phyloP scores from a whole-genome alignment of 2,797 vertebrate genomes.

The Neosalanx taihuensis region DNA sequence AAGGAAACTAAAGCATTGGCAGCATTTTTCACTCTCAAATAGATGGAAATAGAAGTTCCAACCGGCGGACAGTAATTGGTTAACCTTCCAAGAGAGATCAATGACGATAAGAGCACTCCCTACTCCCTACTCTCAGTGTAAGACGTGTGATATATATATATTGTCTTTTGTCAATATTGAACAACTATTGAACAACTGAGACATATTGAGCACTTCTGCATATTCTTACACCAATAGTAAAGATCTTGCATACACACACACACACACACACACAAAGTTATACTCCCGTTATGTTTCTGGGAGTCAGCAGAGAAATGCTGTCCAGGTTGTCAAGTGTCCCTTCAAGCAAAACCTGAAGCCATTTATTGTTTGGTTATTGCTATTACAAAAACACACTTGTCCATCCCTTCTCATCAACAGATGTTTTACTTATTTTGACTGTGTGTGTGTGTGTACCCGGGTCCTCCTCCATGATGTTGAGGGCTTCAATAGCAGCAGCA shows the following conservation, averaged over 20 bases:
- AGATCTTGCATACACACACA: background rate
- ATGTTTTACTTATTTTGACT: background rate
- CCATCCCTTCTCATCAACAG: background rate
- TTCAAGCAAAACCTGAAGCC: constrained; percentile 16
- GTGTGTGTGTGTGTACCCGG: constrained; percentile 75
- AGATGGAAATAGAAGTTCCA: background rate
- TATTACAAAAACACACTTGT: constrained; percentile 4
- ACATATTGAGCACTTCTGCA: too few species aligned
- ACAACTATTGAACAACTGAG: too few species aligned
- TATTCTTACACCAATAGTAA: background rate
- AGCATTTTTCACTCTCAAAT: background rate
- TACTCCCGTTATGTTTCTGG: background rate
- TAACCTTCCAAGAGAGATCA: constrained; percentile 22
- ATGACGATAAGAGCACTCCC: background rate
- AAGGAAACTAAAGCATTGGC: background rate
- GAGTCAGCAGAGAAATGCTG: background rate
- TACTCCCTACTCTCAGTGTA: constrained; percentile 7
- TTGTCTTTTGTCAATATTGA: too few species aligned
- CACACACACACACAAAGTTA: background rate
- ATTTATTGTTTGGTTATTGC: constrained; percentile 2
- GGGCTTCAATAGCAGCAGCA: constrained; percentile 90
- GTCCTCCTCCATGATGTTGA: constrained; percentile 96
- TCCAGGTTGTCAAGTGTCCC: constrained; percentile 10
- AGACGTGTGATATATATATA: constrained; percentile 3
- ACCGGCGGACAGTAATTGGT: constrained; percentile 13